Conservation (phyloP, 1,140 invertebrate genomes). For the Sinella curviseta region DNA sequence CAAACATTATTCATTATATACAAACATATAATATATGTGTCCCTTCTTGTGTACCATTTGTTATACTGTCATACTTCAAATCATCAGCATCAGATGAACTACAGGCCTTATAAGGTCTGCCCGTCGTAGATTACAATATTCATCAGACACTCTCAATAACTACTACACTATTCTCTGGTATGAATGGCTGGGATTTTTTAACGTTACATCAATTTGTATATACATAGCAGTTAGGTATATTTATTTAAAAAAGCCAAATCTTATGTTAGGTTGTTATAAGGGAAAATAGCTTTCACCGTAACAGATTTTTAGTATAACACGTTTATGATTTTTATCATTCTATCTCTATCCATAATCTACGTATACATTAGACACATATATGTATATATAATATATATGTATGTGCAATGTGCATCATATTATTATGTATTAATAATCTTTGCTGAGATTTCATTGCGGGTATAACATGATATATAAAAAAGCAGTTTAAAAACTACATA, state of each 20-base stretch:
- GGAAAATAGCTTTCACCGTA: too few relatives aligned
- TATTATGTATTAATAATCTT: neutral
- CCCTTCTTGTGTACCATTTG: conserved; percentile 19
- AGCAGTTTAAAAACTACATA: too few relatives aligned
- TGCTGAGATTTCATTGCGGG: conserved; percentile 39
- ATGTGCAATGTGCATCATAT: neutral
- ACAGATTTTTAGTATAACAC: too few relatives aligned
- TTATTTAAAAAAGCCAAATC: neutral
- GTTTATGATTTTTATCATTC: too few relatives aligned
- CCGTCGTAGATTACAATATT: neutral
- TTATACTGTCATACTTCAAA: neutral
- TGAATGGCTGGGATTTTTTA: conserved; percentile 10
- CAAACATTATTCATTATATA: neutral
- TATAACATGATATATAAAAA: conserved; percentile 4
- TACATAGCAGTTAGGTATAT: too few relatives aligned
- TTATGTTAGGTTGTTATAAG: too few relatives aligned
- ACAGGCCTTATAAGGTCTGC: too few relatives aligned
- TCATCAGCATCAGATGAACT: too few relatives aligned
- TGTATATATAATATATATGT: neutral
- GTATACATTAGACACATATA: neutral
- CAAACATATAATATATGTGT: conserved; percentile 6
- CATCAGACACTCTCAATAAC: neutral
- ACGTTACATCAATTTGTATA: too few relatives aligned
- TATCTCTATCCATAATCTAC: too few relatives aligned
- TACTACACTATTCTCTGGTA: neutral